Conservation (phyloP, 2,113 vertebrate genomes). For the Plectropomus leopardus region DNA sequence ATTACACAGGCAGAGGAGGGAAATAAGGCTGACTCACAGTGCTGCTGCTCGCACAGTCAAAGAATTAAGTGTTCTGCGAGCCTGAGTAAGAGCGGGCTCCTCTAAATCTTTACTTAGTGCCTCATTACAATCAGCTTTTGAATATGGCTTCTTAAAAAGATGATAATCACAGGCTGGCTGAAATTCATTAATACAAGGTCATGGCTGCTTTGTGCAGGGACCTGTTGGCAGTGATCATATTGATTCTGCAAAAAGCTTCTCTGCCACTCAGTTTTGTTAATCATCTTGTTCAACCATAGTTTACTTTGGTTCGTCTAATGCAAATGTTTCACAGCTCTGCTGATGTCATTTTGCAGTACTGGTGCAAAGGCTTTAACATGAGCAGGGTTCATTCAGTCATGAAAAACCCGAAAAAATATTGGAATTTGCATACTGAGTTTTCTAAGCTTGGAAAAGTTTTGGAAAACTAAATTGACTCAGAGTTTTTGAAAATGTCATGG, state of each 20-base stretch:
- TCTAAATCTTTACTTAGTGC: constrained; percentile 47
- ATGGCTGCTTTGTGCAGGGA: constrained; percentile 13
- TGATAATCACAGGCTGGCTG: constrained; percentile 34
- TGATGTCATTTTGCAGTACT: neutral
- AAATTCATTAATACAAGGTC: constrained; percentile 48
- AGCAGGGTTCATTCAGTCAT: no score
- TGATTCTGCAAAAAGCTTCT: neutral
- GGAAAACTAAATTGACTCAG: no score
- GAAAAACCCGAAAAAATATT: no score
- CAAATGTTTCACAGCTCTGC: neutral
- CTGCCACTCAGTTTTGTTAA: neutral
- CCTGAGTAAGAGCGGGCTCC: constrained; percentile 13
- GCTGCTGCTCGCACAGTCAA: constrained; percentile 40
- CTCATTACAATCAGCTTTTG: constrained; percentile 54
- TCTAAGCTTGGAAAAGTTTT: no score
- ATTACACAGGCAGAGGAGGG: constrained; percentile 62
- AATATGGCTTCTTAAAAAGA: constrained; percentile 35
- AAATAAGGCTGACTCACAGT: constrained; percentile 71
- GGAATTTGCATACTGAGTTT: no score
- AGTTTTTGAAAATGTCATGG: no score
- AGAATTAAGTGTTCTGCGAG: constrained; percentile 23
- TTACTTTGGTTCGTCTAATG: neutral
- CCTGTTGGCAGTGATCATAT: constrained; percentile 42
- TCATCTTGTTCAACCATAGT: constrained; percentile 16
- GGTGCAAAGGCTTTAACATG: constrained; percentile 4